These are phyloP conservation scores for Dendrolimus punctatus DNA, from an alignment of 1,140 invertebrate species.

Conservation along the genomic window DNA sequence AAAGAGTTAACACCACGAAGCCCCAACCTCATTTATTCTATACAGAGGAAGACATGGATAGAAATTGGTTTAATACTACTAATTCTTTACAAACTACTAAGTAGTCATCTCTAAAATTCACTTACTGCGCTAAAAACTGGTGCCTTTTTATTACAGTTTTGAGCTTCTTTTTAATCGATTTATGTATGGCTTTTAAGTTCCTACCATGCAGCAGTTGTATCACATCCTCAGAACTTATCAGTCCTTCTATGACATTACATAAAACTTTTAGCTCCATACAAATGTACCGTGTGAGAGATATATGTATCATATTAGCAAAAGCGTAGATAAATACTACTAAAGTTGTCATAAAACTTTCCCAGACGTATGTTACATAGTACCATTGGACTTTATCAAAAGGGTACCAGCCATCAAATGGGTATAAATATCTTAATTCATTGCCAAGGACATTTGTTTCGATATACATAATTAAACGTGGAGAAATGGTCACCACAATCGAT, in stretches of 20 bases:
- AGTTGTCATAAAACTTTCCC: slow-evolving; percentile 52
- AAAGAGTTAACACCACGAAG: too few relatives aligned
- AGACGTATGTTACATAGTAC: slow-evolving; percentile 41
- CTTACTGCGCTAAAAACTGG: slow-evolving; percentile 37
- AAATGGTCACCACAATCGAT: slow-evolving; percentile 33
- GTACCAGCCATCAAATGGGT: slow-evolving; percentile 57
- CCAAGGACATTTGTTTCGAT: slow-evolving; percentile 30
- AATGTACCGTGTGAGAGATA: slow-evolving; percentile 34
- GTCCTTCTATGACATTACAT: slow-evolving; percentile 30
- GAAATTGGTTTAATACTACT: too few relatives aligned
- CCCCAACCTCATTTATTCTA: too few relatives aligned
- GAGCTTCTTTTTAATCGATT: slow-evolving; percentile 25
- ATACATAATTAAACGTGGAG: slow-evolving; percentile 46
- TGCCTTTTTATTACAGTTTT: slow-evolving; percentile 41
- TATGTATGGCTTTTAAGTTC: slow-evolving; percentile 25
- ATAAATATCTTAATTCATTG: slow-evolving; percentile 30
- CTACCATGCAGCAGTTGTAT: slow-evolving; percentile 17
- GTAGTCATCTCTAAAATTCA: neutral
- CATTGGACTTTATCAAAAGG: slow-evolving; percentile 51
- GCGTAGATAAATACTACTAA: slow-evolving; percentile 35
- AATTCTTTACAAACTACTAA: neutral
- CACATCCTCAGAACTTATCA: slow-evolving; percentile 31
- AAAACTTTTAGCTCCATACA: slow-evolving; percentile 52
- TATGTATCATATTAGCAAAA: slow-evolving; percentile 37
- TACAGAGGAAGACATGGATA: too few relatives aligned